A percentile compares a stretch with the other conserved stretches of the same genome.
Conservation (phyloP, 2,113 vertebrate genomes). For the Oncorhynchus keta region DNA sequence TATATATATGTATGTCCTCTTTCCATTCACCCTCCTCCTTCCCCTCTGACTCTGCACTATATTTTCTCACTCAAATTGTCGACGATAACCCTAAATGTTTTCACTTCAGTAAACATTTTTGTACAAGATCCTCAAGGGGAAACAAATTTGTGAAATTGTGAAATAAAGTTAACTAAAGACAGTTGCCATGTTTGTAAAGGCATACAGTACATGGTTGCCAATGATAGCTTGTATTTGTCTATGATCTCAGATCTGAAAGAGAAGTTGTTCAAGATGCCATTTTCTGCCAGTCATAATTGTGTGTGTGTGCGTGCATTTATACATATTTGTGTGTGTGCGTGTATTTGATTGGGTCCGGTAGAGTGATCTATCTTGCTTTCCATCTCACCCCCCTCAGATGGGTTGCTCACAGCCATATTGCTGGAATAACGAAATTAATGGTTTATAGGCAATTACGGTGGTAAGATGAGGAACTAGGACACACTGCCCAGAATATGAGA, state of each 20-base stretch:
- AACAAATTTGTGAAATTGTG: no score
- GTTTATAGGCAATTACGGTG: constrained; percentile 68
- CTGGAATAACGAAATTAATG: constrained; percentile 67
- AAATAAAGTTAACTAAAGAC: no score
- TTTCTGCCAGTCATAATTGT: background rate
- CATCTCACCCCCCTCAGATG: constrained; percentile 22
- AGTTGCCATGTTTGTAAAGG: no score
- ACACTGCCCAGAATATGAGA: background rate
- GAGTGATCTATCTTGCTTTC: background rate
- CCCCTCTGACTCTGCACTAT: background rate
- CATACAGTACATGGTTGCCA: no score
- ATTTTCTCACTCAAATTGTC: background rate
- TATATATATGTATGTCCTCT: background rate
- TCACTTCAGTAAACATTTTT: no score
- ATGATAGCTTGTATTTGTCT: no score
- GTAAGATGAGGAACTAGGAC: constrained; percentile 39
- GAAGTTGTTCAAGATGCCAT: background rate
- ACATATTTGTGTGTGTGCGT: no score
- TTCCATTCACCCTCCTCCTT: background rate
- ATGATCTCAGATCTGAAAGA: no score
- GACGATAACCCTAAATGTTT: no score
- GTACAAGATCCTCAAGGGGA: background rate
- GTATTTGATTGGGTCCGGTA: no score
- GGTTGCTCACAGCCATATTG: constrained; percentile 48
- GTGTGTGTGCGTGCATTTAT: background rate